phyloP scores from a whole-genome alignment of 2,113 vertebrate genomes.

The Sceloporus tristichus region DNA sequence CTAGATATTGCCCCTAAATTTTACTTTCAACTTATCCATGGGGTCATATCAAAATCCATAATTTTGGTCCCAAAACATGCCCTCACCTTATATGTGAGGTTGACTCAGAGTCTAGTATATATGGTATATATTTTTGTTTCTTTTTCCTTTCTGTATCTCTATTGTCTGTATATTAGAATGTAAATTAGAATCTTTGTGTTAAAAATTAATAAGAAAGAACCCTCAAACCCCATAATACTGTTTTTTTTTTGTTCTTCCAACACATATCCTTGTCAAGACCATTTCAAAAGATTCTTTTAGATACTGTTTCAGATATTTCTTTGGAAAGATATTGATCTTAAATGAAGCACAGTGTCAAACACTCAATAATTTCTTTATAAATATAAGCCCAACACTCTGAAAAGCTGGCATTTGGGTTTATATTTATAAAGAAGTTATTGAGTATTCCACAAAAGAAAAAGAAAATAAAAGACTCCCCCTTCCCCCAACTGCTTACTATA shows the following conservation, averaged over 20 bases:
- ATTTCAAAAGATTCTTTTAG: constrained; percentile 51
- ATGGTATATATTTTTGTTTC: too few relatives aligned
- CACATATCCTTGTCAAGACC: constrained; percentile 35
- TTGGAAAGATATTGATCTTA: constrained; percentile 47
- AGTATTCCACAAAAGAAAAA: constrained; percentile 21
- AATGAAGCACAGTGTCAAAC: not conserved
- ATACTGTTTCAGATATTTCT: constrained; percentile 1
- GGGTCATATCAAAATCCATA: too few relatives aligned
- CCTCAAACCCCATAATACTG: not conserved
- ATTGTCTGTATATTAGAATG: too few relatives aligned
- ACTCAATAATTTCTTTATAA: constrained; percentile 18
- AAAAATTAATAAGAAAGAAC: too few relatives aligned
- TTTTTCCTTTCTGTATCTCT: too few relatives aligned
- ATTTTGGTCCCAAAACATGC: too few relatives aligned
- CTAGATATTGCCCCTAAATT: too few relatives aligned
- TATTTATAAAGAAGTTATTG: constrained; percentile 20
- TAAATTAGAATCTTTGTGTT: too few relatives aligned
- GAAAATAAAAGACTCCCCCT: not conserved
- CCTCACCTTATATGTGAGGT: too few relatives aligned
- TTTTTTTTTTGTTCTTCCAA: constrained; percentile 8
- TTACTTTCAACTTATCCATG: too few relatives aligned
- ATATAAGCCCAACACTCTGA: constrained; percentile 5
- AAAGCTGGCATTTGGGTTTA: constrained; percentile 17
- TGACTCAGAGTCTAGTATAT: too few relatives aligned
- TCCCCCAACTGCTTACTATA: constrained; percentile 3